Percentiles rank a stretch among this genome's conserved stretches.
These are phyloP conservation scores for Margaritifera margaritifera DNA, from an alignment of 2,888 invertebrate genomes.

Conservation along the genomic window DNA sequence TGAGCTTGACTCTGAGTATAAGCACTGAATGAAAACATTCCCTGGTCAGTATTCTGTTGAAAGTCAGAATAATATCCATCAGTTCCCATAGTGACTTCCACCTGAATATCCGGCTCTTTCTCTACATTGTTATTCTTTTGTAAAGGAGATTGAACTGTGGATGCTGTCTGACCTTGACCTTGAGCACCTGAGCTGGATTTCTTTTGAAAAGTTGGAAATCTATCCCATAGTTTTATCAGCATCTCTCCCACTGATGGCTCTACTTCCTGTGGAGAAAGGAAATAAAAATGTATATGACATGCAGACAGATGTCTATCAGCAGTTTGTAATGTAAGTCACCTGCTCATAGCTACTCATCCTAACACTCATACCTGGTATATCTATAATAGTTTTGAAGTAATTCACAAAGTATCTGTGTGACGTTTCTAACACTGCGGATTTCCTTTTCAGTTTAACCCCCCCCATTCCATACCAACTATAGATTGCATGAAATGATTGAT, in stretches of 20 bases:
- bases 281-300: neutral
- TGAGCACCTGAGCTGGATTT: slow-evolving; percentile 7
- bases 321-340: neutral
- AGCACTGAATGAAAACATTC: too few relatives aligned
- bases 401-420: neutral
- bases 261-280: slow-evolving; percentile 70
- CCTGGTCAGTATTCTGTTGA: too few relatives aligned
- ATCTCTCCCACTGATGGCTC: slow-evolving; percentile 74
- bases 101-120: neutral
- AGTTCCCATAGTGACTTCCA: slow-evolving; percentile 10
- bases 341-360: neutral
- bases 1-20: too few relatives aligned
- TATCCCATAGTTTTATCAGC: slow-evolving; percentile 74
- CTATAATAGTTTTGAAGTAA: neutral
- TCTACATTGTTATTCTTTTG: slow-evolving; percentile 1
- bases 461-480: too few relatives aligned
- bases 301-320: neutral
- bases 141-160: slow-evolving; percentile 8
- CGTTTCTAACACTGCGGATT: too few relatives aligned
- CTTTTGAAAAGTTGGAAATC: slow-evolving; percentile 34
- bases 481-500: too few relatives aligned
- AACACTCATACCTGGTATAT: neutral
- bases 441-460: too few relatives aligned
- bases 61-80: slow-evolving; percentile 8
- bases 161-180: slow-evolving; percentile 10